Conservation (phyloP, 2,797 vertebrate species). For the Hypotaenidia okinawae region DNA sequence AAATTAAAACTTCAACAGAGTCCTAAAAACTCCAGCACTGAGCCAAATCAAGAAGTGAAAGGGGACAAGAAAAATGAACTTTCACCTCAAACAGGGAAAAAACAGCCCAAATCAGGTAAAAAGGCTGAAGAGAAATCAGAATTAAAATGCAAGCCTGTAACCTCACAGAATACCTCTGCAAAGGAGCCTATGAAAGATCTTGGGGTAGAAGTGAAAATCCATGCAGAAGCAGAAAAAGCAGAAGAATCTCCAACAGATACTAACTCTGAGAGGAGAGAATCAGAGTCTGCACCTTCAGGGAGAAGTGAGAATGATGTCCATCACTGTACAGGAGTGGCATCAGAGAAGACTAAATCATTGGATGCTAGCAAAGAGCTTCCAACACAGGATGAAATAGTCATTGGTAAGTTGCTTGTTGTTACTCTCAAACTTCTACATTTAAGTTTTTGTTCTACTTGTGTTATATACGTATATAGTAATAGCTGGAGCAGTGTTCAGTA, state of each 20-base stretch:
- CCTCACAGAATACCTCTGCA: neutral
- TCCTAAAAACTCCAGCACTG: conserved; percentile 1
- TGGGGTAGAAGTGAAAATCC: neutral
- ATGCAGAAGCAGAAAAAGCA: conserved; percentile 2
- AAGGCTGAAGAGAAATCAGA: conserved; percentile 33
- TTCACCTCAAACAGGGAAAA: neutral
- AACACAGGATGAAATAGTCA: neutral
- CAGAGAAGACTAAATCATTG: neutral
- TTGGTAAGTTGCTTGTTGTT: conserved; percentile 40
- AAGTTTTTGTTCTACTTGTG: neutral
- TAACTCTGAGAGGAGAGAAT: neutral
- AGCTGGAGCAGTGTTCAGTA: neutral
- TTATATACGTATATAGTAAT: neutral
- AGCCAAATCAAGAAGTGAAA: conserved; percentile 15
- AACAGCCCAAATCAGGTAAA: neutral
- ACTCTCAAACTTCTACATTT: neutral
- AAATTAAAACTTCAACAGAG: neutral
- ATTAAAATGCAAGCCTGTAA: neutral
- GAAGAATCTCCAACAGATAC: neutral
- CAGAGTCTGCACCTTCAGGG: neutral
- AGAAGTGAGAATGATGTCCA: neutral
- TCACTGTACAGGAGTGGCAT: neutral
- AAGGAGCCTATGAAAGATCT: neutral
- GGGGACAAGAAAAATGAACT: conserved; percentile 6
- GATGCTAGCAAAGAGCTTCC: neutral